phyloP scores from a whole-genome alignment of 2,888 invertebrate species.

The Nemoura dubitans region DNA sequence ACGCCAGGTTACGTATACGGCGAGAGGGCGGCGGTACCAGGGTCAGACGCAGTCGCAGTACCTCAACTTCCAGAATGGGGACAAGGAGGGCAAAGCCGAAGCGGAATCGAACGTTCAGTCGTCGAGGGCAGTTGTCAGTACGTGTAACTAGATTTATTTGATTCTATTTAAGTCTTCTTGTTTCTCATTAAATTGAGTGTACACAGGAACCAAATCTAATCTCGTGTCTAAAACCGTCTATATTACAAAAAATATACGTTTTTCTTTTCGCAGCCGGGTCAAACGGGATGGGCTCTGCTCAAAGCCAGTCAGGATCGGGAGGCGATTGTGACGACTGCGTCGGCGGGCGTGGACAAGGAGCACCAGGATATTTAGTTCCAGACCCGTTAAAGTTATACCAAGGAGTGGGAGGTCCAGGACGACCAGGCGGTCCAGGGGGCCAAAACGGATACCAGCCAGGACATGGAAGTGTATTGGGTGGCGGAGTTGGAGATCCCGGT shows the following conservation, averaged over 20 bases:
- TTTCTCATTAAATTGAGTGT: no score
- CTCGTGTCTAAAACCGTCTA: background rate
- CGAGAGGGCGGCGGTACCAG: slow-evolving; percentile 61
- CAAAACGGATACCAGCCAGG: background rate
- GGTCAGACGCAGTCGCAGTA: slow-evolving; percentile 89
- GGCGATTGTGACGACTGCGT: slow-evolving; percentile 75
- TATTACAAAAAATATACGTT: no score
- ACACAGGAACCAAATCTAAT: no score
- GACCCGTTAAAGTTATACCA: slow-evolving; percentile 39
- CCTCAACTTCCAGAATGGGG: slow-evolving; percentile 69
- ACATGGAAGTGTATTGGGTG: no score
- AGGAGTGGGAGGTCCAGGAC: slow-evolving; percentile 40
- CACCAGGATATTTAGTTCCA: slow-evolving; percentile 28
- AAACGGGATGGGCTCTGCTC: slow-evolving; percentile 88
- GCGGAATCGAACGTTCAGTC: slow-evolving; percentile 79
- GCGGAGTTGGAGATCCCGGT: background rate
- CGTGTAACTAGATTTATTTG: slow-evolving; percentile 59
- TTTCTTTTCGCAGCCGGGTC: slow-evolving; percentile 69
- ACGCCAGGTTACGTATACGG: slow-evolving; percentile 49
- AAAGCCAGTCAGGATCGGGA: slow-evolving; percentile 80
- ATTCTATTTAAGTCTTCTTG: no score
- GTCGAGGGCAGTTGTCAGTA: slow-evolving; percentile 77
- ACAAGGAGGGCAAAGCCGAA: slow-evolving; percentile 76
- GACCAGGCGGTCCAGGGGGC: slow-evolving; percentile 46
- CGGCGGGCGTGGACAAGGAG: slow-evolving; percentile 49